These are phyloP conservation scores for Taphrorychus bicolor DNA, from an alignment of 2,888 invertebrate species.

Conservation along the genomic window DNA sequence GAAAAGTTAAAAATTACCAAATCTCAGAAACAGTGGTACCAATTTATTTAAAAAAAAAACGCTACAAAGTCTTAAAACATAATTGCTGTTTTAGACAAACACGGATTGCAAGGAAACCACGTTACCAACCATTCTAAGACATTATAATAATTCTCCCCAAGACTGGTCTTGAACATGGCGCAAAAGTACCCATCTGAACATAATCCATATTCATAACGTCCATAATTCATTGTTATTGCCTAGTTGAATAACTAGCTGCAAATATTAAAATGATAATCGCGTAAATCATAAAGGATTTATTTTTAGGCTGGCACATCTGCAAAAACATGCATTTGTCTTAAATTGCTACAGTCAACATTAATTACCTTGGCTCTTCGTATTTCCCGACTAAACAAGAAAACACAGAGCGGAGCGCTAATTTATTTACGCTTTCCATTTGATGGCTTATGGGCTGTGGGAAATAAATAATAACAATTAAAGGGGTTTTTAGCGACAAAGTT, in stretches of 20 bases:
- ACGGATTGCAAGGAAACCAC: no score
- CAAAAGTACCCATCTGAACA: not conserved
- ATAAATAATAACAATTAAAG: no score
- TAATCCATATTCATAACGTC: not conserved
- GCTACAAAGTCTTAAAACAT: no score
- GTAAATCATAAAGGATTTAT: constrained; percentile 26
- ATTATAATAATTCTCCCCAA: no score
- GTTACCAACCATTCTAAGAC: no score
- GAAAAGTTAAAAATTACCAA: no score
- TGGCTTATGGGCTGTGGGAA: constrained; percentile 5
- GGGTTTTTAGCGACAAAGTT: not conserved
- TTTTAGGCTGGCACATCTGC: constrained; percentile 18
- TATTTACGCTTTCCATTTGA: not conserved
- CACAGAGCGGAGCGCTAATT: constrained; percentile 6
- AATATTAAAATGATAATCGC: constrained; percentile 9
- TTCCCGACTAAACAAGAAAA: constrained; percentile 19
- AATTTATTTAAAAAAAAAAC: no score
- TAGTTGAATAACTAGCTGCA: constrained; percentile 4
- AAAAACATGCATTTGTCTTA: constrained; percentile 28
- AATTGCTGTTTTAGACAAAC: no score
- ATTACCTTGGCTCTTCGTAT: constrained; percentile 13
- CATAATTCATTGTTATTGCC: constrained; percentile 2
- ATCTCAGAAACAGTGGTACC: no score
- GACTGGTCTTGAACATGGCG: no score
- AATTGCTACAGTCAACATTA: constrained; percentile 25